Base-by-base conservation (phyloP, 2,113 vertebrate species). In the Cololabis saira region DNA sequence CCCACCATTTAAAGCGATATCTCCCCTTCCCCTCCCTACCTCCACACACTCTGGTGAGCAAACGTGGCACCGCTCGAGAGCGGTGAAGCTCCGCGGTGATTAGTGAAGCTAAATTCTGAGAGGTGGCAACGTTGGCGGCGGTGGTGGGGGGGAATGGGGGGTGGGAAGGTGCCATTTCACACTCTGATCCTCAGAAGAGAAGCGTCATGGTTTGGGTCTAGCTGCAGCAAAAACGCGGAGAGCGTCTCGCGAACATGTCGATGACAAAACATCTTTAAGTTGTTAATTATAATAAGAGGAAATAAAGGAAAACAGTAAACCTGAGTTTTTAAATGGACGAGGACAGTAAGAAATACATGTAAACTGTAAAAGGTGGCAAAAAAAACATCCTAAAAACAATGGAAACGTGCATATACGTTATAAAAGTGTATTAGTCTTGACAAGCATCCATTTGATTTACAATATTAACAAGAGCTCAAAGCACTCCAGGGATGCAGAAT, bases 131-230 rank as follows among this genome's bases (percentile, higher is more conserved):
- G 33, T 1, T 9, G 33, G 6, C 10, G 33, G 3, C 2, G 33
- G 33, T 7, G 33, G 33, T 9, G 33, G 33, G 8, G 30, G 30
- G 4, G 30, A 8, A 30, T 4, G 30, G 8, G 30, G 30, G 30
- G 30, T 18, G 0, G 33, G 8, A 24, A 27, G 69, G 45, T 42
- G 55, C 56, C 55, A 81, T 86, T 90, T 81, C 84, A 75, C 86
- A 85, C 82, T 86, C 78, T 89, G 87, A 90, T 90, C 82, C 80
- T 74, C 44, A 69, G 67, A 78, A 87, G 70, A 89, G n/a, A 91
- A 79, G 74, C 70, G 78, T 86, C 85, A 74, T 40, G 40, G 55
- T 47, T 57, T 33, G 80, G 80, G 75, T 83, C 84, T 67, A 69
- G 67, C 77, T 40, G 57, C 73, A 74, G 86, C 74, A 49, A 43